Evolutionary conservation across 2,888 invertebrate species (phyloP), one percentile per base, ranked within the genome.

Genomic region (Philhelius pedissequus): DNA sequence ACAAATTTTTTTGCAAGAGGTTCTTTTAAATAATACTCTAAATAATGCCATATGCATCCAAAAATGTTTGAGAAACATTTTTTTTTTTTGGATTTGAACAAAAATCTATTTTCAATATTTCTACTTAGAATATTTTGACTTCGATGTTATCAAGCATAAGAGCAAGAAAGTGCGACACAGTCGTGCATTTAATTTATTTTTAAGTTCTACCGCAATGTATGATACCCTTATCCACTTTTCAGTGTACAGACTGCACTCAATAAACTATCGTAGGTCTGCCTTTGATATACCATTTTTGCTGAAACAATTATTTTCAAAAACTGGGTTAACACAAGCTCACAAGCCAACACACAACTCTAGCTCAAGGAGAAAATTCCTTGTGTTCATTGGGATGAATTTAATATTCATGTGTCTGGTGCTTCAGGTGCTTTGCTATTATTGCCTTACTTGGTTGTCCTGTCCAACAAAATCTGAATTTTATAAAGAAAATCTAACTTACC

Each of bases 401-500:
- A 75, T 81, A 81, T 81, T 81, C 70, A 70, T 81, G 66, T 81
- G 54, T 58, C 56, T 32, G 35, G 56, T 80, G 38, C 64, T 56
- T 40, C 69, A 48, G 54, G 66, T 71, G 50, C 54, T 82, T 71
- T 58, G 35, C 38, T 15, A 27, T 32, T 58, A 35, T 43, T 48
- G 52, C 35, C 45, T 45, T 45, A 27, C 35, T 71, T 64, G 71
- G 52, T 52, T 70, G 70, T 25, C 64, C 69, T 50, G 64, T 9
- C 32, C n/a, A n/a, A 56, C 5, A 54, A 32, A 62, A 68, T 62
- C 27, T 40, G 71, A 30, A 71, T 66, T 76, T 76, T 66, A n/a
- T n/a, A 66, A 82, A 77, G n/a, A 13, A n/a, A 35, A 71, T 50
- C 82, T 64, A 82, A 77, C 73, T 68, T 62, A 82, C 71, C 82